Conservation (phyloP, 2,797 vertebrate species). For the Crypturellus tataupa region DNA sequence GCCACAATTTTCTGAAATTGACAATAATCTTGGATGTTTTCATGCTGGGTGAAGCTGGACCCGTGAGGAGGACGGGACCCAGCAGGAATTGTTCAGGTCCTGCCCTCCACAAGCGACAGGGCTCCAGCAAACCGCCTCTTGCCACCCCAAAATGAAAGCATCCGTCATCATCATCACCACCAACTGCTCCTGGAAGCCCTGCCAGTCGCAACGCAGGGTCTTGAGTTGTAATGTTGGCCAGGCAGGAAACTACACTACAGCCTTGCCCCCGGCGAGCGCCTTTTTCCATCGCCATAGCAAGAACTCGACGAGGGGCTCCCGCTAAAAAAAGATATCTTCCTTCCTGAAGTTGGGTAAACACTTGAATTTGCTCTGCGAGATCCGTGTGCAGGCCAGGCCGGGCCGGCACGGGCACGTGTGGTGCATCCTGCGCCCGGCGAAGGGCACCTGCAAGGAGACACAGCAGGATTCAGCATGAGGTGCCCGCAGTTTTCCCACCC, state of each 20-base stretch:
- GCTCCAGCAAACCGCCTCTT: not conserved
- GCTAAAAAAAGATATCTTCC: conserved; percentile 83
- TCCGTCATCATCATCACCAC: rapidly evolving
- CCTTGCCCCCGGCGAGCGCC: conserved; percentile 43
- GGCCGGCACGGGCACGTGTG: conserved; percentile 93
- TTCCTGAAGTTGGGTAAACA: conserved; percentile 85
- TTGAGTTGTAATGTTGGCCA: not conserved
- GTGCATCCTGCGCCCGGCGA: conserved; percentile 88
- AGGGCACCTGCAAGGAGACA: conserved; percentile 89
- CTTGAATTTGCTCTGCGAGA: conserved; percentile 82
- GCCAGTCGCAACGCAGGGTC: not conserved
- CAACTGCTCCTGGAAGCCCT: not conserved
- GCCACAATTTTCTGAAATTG: not conserved
- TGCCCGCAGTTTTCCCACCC: not conserved
- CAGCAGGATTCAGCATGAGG: not conserved
- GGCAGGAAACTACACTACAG: conserved; percentile 24
- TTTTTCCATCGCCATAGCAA: conserved; percentile 55
- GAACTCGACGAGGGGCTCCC: conserved; percentile 50
- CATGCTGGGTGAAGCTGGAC: conserved; percentile 6
- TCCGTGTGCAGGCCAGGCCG: conserved; percentile 84
- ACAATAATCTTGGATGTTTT: not conserved
- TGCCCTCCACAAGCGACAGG: not conserved
- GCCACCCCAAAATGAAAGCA: conserved; percentile 35
- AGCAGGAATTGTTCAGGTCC: not conserved
- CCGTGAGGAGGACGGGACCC: rapidly evolving